Evolutionary conservation across 2,888 invertebrate genomes (phyloP).

Genomic region (Cheiracanthium punctorium): DNA sequence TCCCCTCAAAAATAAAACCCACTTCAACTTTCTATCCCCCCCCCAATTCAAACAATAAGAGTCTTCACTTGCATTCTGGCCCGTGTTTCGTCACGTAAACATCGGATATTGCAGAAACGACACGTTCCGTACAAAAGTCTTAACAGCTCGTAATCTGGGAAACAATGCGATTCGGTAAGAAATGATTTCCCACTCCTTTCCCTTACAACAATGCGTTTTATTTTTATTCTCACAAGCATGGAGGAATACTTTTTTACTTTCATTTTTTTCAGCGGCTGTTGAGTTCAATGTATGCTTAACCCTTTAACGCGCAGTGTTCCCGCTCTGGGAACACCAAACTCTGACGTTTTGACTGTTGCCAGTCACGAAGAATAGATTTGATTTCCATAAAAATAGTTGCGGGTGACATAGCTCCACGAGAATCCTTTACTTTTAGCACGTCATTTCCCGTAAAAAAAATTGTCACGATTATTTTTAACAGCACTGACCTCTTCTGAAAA

Average conservation of each 20-base stretch:
- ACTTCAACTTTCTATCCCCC: not conserved
- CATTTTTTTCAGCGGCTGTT: too few relatives aligned
- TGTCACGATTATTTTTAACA: too few relatives aligned
- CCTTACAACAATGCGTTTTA: slow-evolving; percentile 35
- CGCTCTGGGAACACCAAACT: too few relatives aligned
- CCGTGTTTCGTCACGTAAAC: slow-evolving; percentile 34
- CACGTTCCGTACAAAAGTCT: slow-evolving; percentile 14
- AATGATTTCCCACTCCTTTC: slow-evolving; percentile 20
- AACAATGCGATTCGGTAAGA: slow-evolving; percentile 29
- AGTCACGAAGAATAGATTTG: too few relatives aligned
- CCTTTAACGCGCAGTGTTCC: too few relatives aligned
- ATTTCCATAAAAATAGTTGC: too few relatives aligned
- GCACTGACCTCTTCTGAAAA: too few relatives aligned
- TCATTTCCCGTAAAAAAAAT: too few relatives aligned
- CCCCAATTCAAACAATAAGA: not conserved
- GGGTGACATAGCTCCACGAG: too few relatives aligned
- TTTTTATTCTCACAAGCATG: not conserved
- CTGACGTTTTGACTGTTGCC: too few relatives aligned
- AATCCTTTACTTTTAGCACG: too few relatives aligned
- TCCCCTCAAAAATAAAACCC: not conserved
- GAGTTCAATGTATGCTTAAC: too few relatives aligned
- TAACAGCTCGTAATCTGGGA: slow-evolving; percentile 17
- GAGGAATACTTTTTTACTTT: slow-evolving; percentile 10
- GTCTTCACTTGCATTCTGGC: slow-evolving; percentile 4
- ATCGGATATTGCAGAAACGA: slow-evolving; percentile 6